Conservation (phyloP, 2,888 invertebrate genomes). For the Cephus sareptanus region DNA sequence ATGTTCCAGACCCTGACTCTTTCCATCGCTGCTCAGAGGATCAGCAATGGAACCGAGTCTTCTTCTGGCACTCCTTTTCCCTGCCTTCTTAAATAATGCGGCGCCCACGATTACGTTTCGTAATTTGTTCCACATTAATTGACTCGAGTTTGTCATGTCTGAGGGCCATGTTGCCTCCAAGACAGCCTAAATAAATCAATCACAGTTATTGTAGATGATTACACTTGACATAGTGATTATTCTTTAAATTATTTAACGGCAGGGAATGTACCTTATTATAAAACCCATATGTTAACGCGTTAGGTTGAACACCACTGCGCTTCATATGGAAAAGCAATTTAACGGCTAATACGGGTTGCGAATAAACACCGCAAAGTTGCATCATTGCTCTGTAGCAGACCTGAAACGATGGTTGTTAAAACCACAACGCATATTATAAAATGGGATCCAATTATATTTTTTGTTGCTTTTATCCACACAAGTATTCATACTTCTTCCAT, state of each 20-base stretch:
- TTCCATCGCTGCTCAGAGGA: slow-evolving; percentile 55
- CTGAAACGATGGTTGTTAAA: slow-evolving; percentile 58
- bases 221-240: neutral
- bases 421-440: neutral
- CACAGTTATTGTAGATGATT: neutral
- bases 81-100: slow-evolving; percentile 87
- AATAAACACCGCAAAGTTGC: slow-evolving; percentile 96
- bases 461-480: neutral
- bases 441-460: neutral
- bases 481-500: slow-evolving; percentile 82
- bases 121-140: slow-evolving; percentile 92
- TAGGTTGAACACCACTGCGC: slow-evolving; percentile 91
- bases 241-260: slow-evolving; percentile 43
- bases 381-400: slow-evolving; percentile 98
- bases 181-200: slow-evolving; percentile 71
- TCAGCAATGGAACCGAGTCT: slow-evolving; percentile 68
- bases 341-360: slow-evolving; percentile 93
- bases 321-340: slow-evolving; percentile 93
- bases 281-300: slow-evolving; percentile 97
- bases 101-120: slow-evolving; percentile 92
- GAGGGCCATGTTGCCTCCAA: slow-evolving; percentile 96
- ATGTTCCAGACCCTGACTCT: slow-evolving; percentile 55
- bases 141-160: slow-evolving; percentile 83
- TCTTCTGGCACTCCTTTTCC: slow-evolving; percentile 71
- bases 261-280: slow-evolving; percentile 71